Base-by-base conservation (phyloP, 2,797 vertebrate species). In the Hozukius guyotensis region DNA sequence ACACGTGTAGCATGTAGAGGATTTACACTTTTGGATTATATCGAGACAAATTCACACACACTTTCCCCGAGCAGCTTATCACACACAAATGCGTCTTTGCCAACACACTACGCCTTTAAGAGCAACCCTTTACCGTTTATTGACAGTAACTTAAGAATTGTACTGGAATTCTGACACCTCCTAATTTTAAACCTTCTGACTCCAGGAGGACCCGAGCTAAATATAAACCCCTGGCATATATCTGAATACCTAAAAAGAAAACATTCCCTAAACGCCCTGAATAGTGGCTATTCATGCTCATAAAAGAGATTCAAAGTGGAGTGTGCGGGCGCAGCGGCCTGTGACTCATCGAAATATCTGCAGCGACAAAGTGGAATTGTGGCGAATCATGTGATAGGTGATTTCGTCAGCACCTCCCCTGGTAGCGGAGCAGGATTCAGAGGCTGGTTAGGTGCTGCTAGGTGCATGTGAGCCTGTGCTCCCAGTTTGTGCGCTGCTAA, bases 111-210 rank as follows among this genome's bases (percentile, higher is more conserved):
- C 10, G n/a, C 84, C 93, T 94, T 94, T 95, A 94, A 95, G 91
- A 93, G 81, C 80, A 69, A 74, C 81, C 80, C 87, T 91, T 92
- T 86, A 90, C 85, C 69, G 85, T 95, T 94, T 94, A 95, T 93
- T 94, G 88, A 95, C 92, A 93, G 94, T 96, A 95, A 95, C 93
- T 91, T 94, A 93, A 95, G 95, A 94, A 92, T 95, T 93, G 96
- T 92, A 92, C 89, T 89, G 93, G 88, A 93, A 94, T 94, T 92
- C 91, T 95, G 85, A 96, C 95, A 92, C 95, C 94, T 95, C 91
- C 94, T 96, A 95, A 96, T 96, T 96, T 95, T 95, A 95, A 94
- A 95, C 92, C 91, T 87, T 91, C 94, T 92, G 90, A 87, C 88
- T 93, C 85, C 72, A 78, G 90, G 91, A 96, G 96, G 94, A 92